phyloP scores from a whole-genome alignment of 2,888 invertebrate species.

The Mesoligia furuncula region DNA sequence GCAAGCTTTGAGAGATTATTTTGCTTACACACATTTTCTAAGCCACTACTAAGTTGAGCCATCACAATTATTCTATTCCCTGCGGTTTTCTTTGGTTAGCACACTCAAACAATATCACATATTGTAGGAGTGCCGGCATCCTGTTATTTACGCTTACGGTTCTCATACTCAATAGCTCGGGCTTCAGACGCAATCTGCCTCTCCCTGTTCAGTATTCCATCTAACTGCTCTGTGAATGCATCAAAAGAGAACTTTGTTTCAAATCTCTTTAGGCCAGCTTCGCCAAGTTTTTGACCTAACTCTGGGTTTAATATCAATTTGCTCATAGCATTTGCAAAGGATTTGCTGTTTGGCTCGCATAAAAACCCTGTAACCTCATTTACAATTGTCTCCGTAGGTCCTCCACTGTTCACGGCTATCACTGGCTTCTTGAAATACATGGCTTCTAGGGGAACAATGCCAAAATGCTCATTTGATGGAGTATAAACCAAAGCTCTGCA shows the following conservation, averaged over 20 bases:
- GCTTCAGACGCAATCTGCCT: slow-evolving; percentile 85
- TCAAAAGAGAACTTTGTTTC: slow-evolving; percentile 95
- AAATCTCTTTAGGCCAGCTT: slow-evolving; percentile 94
- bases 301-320: slow-evolving; percentile 92
- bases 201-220: slow-evolving; percentile 88
- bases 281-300: slow-evolving; percentile 92
- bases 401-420: slow-evolving; percentile 98
- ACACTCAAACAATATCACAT: slow-evolving; percentile 89
- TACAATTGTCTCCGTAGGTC: slow-evolving; percentile 97
- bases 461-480: slow-evolving; percentile 99
- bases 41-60: slow-evolving; percentile 8
- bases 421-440: slow-evolving; percentile 98
- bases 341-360: slow-evolving; percentile 92
- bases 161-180: slow-evolving; percentile 82
- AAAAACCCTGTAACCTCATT: slow-evolving; percentile 95
- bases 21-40: slow-evolving; percentile 12
- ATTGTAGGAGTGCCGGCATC: slow-evolving; percentile 83
- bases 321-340: slow-evolving; percentile 95
- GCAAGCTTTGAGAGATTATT: slow-evolving; percentile 38
- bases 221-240: slow-evolving; percentile 93
- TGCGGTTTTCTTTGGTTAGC: slow-evolving; percentile 63
- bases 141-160: slow-evolving; percentile 86
- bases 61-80: slow-evolving; percentile 23
- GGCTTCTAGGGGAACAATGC: slow-evolving; percentile 99
- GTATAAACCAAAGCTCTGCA: slow-evolving; percentile 97